Percentiles rank a stretch among this genome's conserved stretches.
These are phyloP conservation scores for Belonocnema kinseyi DNA, from an alignment of 1,140 invertebrate species.

Conservation along the genomic window DNA sequence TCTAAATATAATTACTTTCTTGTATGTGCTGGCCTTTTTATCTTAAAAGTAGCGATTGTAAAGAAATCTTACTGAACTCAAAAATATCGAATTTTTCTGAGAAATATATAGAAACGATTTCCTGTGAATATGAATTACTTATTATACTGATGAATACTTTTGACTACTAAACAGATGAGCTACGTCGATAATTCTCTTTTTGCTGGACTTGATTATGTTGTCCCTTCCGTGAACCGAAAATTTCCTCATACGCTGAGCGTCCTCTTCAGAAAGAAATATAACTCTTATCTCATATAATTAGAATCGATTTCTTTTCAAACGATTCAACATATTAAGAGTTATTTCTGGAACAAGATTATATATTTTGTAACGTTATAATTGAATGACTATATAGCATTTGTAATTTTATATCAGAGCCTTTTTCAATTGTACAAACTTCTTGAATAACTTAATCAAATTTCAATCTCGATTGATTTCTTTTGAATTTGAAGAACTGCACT, in stretches of 20 bases:
- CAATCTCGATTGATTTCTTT: too few species aligned
- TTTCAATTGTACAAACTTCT: too few species aligned
- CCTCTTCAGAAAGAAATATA: conserved; percentile 12
- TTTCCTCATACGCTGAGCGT: neutral
- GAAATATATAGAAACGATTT: conserved; percentile 8
- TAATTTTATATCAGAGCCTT: too few species aligned
- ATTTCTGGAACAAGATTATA: neutral
- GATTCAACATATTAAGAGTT: neutral
- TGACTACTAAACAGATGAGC: neutral
- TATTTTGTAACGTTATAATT: neutral
- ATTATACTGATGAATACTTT: conserved; percentile 9
- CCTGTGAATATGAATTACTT: conserved; percentile 30
- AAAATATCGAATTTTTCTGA: neutral
- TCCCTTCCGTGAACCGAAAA: conserved; percentile 22
- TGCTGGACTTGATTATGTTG: conserved; percentile 9
- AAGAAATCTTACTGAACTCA: neutral
- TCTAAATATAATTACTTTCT: too few species aligned
- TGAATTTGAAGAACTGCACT: too few species aligned
- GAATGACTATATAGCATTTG: too few species aligned
- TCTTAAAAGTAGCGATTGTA: neutral
- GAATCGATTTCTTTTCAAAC: neutral
- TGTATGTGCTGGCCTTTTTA: too few species aligned
- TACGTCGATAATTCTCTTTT: neutral
- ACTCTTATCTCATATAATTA: conserved; percentile 18
- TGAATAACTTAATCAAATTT: too few species aligned